Evolutionary conservation across 1,140 invertebrate species (phyloP).

Genomic region (Neomicropteryx cornuta): DNA sequence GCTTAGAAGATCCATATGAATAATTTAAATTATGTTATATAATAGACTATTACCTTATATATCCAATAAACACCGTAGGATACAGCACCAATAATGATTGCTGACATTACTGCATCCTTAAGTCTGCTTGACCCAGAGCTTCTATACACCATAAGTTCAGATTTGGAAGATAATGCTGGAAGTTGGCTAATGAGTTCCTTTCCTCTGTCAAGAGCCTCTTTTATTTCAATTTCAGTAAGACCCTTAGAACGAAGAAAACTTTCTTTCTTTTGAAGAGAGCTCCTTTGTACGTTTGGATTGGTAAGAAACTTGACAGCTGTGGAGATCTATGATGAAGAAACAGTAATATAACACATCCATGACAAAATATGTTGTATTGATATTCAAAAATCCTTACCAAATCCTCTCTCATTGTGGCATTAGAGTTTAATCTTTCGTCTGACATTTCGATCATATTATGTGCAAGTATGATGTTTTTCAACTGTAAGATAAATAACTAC

Average conservation of each 20-base stretch:
- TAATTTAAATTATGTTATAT: conserved; percentile 9
- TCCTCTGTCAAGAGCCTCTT: conserved; percentile 52
- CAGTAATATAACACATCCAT: conserved; percentile 8
- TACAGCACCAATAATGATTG: conserved; percentile 56
- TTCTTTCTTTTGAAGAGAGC: conserved; percentile 62
- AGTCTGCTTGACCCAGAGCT: conserved; percentile 42
- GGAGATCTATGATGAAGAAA: conserved; percentile 47
- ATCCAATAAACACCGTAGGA: conserved; percentile 60
- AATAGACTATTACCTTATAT: conserved; percentile 49
- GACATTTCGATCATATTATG: no score
- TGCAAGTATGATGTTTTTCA: no score
- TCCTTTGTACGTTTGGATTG: conserved; percentile 68
- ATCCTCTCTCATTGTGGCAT: no score
- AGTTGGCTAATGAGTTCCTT: conserved; percentile 23
- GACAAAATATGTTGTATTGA: no score
- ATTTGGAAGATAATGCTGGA: conserved; percentile 23
- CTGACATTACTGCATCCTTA: conserved; percentile 53
- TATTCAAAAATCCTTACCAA: no score
- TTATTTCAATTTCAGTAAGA: conserved; percentile 66
- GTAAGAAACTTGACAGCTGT: conserved; percentile 79
- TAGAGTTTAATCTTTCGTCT: no score
- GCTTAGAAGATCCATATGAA: no score
- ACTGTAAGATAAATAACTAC: no score
- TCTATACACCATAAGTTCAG: conserved; percentile 32
- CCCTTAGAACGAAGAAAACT: conserved; percentile 74